A percentile compares a stretch with the other conserved stretches of the same genome.
Evolutionary conservation across 2,797 vertebrate genomes (phyloP).

Genomic region (Lepus oiostolus): DNA sequence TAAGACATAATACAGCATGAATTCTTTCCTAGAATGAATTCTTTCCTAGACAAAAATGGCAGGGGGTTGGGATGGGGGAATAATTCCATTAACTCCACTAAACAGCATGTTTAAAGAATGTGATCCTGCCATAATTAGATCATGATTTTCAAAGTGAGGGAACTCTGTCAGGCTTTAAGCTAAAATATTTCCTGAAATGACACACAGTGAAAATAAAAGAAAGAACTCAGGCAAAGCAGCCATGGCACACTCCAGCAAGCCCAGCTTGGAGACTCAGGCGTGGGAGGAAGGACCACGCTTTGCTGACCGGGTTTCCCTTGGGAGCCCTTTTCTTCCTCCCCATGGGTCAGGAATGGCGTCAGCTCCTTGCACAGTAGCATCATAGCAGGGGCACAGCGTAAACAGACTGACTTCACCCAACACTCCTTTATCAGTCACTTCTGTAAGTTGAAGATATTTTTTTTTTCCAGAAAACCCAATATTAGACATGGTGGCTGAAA

Average conservation of each 20-base stretch:
- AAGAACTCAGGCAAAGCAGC: not conserved
- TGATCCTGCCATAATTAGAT: conserved; percentile 37
- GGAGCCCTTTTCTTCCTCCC: not conserved
- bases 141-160: conserved; percentile 59
- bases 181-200: conserved; percentile 52
- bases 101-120: conserved; percentile 61
- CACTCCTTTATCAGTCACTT: not conserved
- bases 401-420: not conserved
- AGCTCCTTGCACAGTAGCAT: not conserved
- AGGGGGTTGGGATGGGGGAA: not conserved
- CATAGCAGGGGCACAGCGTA: not conserved
- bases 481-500: not conserved
- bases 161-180: conserved; percentile 15
- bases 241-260: not conserved
- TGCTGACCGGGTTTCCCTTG: not conserved
- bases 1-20: conserved; percentile 55
- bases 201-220: not conserved
- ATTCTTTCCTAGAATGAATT: conserved; percentile 16
- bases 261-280: not conserved
- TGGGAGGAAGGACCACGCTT: not conserved
- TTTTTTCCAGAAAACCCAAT: conserved; percentile 41
- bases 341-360: not conserved
- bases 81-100: conserved; percentile 68
- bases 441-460: not conserved
- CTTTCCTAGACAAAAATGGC: conserved; percentile 58